Conservation (phyloP, 2,888 invertebrate genomes). For the Lasiommata megera region DNA sequence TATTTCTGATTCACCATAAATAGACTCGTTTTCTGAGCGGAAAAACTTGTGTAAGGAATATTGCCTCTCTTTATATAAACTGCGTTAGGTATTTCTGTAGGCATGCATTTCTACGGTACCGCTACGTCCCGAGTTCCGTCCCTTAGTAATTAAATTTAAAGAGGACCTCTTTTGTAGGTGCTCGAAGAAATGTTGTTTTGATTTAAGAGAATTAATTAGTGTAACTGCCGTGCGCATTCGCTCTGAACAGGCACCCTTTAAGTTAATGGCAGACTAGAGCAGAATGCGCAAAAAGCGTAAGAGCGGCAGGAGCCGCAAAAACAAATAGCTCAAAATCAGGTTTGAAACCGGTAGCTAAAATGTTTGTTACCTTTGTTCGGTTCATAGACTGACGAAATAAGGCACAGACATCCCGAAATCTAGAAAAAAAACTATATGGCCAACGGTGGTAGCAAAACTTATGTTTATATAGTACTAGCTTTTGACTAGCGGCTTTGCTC, state of each 20-base stretch:
- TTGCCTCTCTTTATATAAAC: background rate
- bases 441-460: too few relatives aligned
- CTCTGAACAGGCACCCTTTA: conserved; percentile 34
- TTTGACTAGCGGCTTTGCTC: too few relatives aligned
- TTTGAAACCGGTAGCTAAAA: too few relatives aligned
- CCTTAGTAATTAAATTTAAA: conserved; percentile 66
- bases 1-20: too few relatives aligned
- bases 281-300: background rate
- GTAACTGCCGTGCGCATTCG: conserved; percentile 52
- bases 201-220: conserved; percentile 71
- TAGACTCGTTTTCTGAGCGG: too few relatives aligned
- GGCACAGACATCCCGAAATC: too few relatives aligned
- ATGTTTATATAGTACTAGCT: too few relatives aligned
- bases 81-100: background rate
- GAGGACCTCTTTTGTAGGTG: conserved; percentile 52
- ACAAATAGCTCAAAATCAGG: too few relatives aligned
- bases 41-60: background rate
- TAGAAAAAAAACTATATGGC: too few relatives aligned
- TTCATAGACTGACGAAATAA: too few relatives aligned
- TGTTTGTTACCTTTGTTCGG: too few relatives aligned
- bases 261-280: background rate
- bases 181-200: conserved; percentile 63
- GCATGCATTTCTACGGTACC: background rate
- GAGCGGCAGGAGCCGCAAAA: too few relatives aligned
- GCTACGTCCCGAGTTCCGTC: conserved; percentile 27